Base-by-base conservation (phyloP, 2,888 invertebrate species). In the Ophion slaviceki region DNA sequence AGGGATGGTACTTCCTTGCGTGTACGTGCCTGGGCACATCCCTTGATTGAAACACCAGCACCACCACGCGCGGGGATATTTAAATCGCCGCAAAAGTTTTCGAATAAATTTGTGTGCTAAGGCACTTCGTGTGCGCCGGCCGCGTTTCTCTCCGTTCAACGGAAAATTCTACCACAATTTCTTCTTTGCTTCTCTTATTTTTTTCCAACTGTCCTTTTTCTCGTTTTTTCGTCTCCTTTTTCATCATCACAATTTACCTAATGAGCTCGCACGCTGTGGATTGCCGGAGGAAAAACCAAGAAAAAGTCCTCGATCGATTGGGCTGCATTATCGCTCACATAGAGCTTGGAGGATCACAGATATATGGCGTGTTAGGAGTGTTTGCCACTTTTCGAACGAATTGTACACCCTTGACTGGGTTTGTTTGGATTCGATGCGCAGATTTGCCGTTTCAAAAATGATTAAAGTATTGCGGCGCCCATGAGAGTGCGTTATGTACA, bases 81-180 rank as follows among this genome's bases (percentile, higher is more conserved):
- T 91, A 91, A 91, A 91, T 91, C 86, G 82, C 80, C 89, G 91
- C 89, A 88, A 91, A 91, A 91, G 89, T 91, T 91, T 88, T 83
- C 88, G 91, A 91, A 91, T 91, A 91, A 91, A 91, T 91, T 91
- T 91, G 87, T 89, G 88, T 89, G 89, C 88, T 88, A 89, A 90
- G 88, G 87, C 87, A 89, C 89, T 89, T 87, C 84, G 87, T 85
- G 84, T 76, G 77, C 84, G 64, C 72, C 67, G 36, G 76, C 61
- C 75, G 82, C 75, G 76, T 68, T 75, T 80, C 40, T 76, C 67
- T 80, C 68, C 62, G 80, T 40, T 82, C 47, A 82, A 77, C 64
- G 8, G 8, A 62, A 86, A 86, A 79, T 85, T 84, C 76, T 79
- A 67, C 78, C 76, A 64, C 79, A 75, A 61, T 81, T 81, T 81